Evolutionary conservation across 2,888 invertebrate species (phyloP).

Genomic region (Dendrolimus houi): DNA sequence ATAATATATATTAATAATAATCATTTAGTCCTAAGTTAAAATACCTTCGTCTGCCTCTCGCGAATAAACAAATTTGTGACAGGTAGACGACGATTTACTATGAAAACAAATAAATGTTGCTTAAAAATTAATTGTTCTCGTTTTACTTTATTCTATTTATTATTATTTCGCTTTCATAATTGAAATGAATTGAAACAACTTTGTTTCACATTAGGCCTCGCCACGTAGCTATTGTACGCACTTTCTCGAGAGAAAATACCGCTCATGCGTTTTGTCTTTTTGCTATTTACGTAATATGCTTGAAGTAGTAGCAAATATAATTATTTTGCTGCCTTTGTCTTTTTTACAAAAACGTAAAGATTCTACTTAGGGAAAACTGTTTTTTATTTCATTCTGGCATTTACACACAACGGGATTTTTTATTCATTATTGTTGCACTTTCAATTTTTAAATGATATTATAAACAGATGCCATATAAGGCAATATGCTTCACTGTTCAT

Average conservation of each 20-base stretch:
- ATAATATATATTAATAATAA: conserved; percentile 9
- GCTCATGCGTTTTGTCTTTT: background rate
- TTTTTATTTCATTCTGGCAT: too few species aligned
- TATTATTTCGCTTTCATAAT: background rate
- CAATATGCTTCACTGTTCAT: too few species aligned
- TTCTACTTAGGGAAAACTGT: too few species aligned
- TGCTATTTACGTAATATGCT: conserved; percentile 15
- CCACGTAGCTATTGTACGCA: background rate
- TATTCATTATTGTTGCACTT: too few species aligned
- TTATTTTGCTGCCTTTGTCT: too few species aligned
- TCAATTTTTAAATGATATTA: too few species aligned
- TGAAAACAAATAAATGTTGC: conserved; percentile 9
- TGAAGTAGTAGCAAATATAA: background rate
- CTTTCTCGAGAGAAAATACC: background rate
- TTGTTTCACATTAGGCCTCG: background rate
- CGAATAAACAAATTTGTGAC: conserved; percentile 42
- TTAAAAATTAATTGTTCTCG: background rate
- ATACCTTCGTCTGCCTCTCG: conserved; percentile 52
- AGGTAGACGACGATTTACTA: conserved; percentile 44
- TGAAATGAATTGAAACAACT: background rate
- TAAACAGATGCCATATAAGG: too few species aligned
- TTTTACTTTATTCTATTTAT: background rate
- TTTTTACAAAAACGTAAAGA: too few species aligned
- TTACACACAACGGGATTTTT: too few species aligned
- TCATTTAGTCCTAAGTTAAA: conserved; percentile 1